Base-by-base conservation (phyloP, 2,888 invertebrate species). In the Drosophila koepferae region DNA sequence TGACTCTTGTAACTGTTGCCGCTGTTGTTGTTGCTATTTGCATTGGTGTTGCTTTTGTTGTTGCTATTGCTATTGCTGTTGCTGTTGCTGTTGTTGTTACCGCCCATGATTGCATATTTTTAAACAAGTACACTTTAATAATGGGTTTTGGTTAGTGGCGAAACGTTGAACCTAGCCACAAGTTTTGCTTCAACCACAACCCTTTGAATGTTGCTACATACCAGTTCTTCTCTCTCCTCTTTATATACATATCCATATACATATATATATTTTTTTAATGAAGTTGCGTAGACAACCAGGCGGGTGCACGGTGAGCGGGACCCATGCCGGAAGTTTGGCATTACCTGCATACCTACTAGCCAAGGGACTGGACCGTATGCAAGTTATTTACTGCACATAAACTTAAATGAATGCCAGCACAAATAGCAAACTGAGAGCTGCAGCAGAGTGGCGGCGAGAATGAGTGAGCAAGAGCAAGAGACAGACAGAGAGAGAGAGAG, bases 51-150 rank as follows among this genome's bases (percentile, higher is more conserved):
- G 48, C 18, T 63, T 20, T 20, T 20, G n/a, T n/a, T n/a, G 20
- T 20, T 20, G 58, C 48, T 53, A 44, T 9, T 6, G 36, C 48
- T 69, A 51, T 66, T 68, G 64, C 38, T 78, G 31, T 36, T 74
- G 59, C 18, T 73, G 72, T 44, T 71, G 58, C 16, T 69, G 58
- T 63, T 69, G 70, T 72, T 86, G 70, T 65, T 74, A 71, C 82
- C 80, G 56, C 84, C 74, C 84, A 73, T 80, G 70, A 76, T 82
- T 85, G 84, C 87, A 85, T 86, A 86, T 83, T 87, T 84, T 82
- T 72, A 80, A 81, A 85, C 74, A 78, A 78, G 74, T 80, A 43
- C 71, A 82, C 85, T 87, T 85, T 87, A 85, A 85, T 87, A 85
- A 87, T 85, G 87, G 82, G 78, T 86, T 86, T 84, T 67, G 85